These are phyloP conservation scores for Pyrgilauda ruficollis DNA, from an alignment of 2,113 vertebrate genomes.

Conservation along the genomic window DNA sequence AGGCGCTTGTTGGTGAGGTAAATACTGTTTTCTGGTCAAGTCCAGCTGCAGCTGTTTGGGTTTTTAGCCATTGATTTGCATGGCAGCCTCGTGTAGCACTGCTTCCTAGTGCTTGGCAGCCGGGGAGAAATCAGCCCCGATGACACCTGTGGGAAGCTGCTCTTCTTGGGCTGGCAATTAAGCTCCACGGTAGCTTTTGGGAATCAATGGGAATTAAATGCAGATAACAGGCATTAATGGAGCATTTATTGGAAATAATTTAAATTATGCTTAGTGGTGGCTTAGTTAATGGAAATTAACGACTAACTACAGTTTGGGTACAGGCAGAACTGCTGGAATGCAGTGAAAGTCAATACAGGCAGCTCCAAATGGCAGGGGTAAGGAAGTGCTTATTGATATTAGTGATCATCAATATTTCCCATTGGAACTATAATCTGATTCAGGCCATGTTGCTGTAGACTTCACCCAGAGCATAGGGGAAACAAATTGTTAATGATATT, in stretches of 20 bases:
- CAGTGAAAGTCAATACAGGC: slow-evolving; percentile 29
- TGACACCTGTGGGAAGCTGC: neutral
- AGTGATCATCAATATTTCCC: slow-evolving; percentile 60
- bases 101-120: slow-evolving; percentile 1
- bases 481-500: neutral
- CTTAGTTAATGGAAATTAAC: slow-evolving; percentile 59
- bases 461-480: neutral
- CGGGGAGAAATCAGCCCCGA: neutral
- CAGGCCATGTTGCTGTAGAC: neutral
- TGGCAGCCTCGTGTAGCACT: neutral
- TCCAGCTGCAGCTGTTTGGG: slow-evolving; percentile 11
- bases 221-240: slow-evolving; percentile 32
- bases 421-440: neutral
- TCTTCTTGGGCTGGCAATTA: slow-evolving; percentile 7
- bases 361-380: slow-evolving; percentile 20
- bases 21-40: neutral
- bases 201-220: slow-evolving; percentile 59
- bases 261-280: neutral
- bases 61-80: slow-evolving; percentile 24
- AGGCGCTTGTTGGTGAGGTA: neutral
- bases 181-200: neutral
- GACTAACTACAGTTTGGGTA: neutral
- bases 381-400: slow-evolving; percentile 57
- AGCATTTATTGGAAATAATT: slow-evolving; percentile 50
- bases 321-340: slow-evolving; percentile 50